phyloP scores from a whole-genome alignment of 1,140 invertebrate genomes.

The Bombus breviceps region DNA sequence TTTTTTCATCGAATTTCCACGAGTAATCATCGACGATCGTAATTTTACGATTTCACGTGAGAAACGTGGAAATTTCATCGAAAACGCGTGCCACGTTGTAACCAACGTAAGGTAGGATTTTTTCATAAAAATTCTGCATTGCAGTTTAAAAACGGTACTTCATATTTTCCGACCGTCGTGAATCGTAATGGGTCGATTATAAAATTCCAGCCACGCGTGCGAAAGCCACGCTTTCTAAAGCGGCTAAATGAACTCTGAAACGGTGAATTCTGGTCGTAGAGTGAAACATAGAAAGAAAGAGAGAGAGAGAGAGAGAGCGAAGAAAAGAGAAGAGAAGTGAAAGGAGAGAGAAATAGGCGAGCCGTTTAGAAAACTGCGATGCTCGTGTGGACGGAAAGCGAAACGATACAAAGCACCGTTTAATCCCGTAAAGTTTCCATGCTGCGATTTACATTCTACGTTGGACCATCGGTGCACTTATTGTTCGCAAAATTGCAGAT shows the following conservation, averaged over 20 bases:
- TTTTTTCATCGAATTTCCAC: too few species aligned
- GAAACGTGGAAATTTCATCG: neutral
- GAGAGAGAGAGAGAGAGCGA: neutral
- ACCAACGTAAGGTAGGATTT: neutral
- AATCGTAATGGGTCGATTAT: conserved; percentile 39
- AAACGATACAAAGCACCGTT: conserved; percentile 42
- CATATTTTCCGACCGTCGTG: neutral
- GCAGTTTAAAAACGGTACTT: neutral
- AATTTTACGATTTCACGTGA: neutral
- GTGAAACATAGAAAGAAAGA: neutral
- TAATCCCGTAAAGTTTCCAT: conserved; percentile 35
- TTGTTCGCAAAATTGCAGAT: conserved; percentile 19
- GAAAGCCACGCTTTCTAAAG: conserved; percentile 18
- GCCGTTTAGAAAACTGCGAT: conserved; percentile 38
- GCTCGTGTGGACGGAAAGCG: conserved; percentile 12
- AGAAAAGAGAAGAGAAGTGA: too few species aligned
- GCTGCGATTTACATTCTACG: conserved; percentile 36
- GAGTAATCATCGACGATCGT: neutral
- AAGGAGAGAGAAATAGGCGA: neutral
- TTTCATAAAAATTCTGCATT: neutral
- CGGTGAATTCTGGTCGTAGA: conserved; percentile 7
- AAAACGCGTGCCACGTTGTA: neutral
- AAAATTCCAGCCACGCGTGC: conserved; percentile 34
- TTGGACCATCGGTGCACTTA: conserved; percentile 10
- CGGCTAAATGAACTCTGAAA: conserved; percentile 49